phyloP scores from a whole-genome alignment of 2,888 invertebrate genomes.

The Synergus laeviventris region DNA sequence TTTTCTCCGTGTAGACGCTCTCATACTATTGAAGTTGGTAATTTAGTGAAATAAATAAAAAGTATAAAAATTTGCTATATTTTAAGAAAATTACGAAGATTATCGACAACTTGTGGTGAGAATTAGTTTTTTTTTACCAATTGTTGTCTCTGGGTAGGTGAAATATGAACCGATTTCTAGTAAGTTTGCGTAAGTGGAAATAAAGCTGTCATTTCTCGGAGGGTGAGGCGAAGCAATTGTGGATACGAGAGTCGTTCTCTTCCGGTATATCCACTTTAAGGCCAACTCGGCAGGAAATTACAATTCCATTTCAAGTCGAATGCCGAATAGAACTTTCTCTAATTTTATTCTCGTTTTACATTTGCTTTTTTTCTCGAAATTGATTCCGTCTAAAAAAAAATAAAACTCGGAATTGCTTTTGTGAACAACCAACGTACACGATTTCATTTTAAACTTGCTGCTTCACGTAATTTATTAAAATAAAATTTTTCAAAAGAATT shows the following conservation, averaged over 20 bases:
- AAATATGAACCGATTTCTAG: background rate
- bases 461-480: background rate
- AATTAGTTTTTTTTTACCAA: background rate
- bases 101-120: background rate
- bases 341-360: constrained; percentile 26
- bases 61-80: too few species aligned
- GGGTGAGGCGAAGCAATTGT: constrained; percentile 35
- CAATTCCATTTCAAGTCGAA: constrained; percentile 51
- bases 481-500: too few species aligned
- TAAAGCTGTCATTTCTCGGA: background rate
- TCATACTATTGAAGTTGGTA: too few species aligned
- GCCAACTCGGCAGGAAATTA: constrained; percentile 54
- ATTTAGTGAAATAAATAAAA: too few species aligned
- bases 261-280: constrained; percentile 52
- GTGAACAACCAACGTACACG: background rate
- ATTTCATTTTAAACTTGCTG: background rate
- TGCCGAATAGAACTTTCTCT: constrained; percentile 51
- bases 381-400: constrained; percentile 8
- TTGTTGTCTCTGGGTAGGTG: background rate
- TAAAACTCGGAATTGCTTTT: background rate
- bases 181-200: constrained; percentile 1
- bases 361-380: constrained; percentile 1
- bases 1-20: too few species aligned
- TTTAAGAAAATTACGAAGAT: too few species aligned
- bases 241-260: constrained; percentile 33